Evolutionary conservation across 2,113 vertebrate genomes (phyloP).

Genomic region (Balaenoptera acutorostrata): DNA sequence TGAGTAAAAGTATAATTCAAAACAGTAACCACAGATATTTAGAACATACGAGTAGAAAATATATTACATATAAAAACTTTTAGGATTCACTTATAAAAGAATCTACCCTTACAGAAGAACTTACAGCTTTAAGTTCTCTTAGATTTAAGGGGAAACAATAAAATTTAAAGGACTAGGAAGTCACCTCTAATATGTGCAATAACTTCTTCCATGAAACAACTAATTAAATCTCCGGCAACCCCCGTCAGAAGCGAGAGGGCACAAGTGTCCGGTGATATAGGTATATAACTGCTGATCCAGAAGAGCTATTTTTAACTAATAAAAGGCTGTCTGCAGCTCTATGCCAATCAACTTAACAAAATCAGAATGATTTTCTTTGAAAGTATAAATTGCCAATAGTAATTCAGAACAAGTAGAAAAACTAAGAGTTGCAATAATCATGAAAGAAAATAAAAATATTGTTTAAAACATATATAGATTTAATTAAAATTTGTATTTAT

Average conservation of each 20-base stretch:
- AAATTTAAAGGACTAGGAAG: not conserved
- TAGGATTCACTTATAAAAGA: not conserved
- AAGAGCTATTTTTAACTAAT: conserved; percentile 27
- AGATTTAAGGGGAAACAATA: conserved; percentile 9
- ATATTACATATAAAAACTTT: not conserved
- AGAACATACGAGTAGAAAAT: not conserved
- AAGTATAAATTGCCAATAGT: not conserved
- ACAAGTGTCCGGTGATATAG: not conserved
- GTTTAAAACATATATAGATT: not conserved
- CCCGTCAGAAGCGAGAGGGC: not conserved
- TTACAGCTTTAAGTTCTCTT: not conserved
- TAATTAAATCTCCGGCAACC: not conserved
- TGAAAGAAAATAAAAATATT: not conserved
- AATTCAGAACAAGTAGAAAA: conserved; percentile 6
- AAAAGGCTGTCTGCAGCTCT: not conserved
- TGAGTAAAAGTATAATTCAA: not conserved
- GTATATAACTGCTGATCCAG: not conserved
- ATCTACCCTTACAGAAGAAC: not conserved
- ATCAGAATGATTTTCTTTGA: not conserved
- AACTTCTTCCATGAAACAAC: not conserved
- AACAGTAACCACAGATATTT: not conserved
- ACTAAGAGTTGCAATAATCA: not conserved
- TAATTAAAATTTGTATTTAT: not conserved
- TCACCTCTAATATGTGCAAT: not conserved
- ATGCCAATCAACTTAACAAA: not conserved